These are phyloP conservation scores for Oreortyx pictus DNA, from an alignment of 2,797 vertebrate species.

Conservation along the genomic window DNA sequence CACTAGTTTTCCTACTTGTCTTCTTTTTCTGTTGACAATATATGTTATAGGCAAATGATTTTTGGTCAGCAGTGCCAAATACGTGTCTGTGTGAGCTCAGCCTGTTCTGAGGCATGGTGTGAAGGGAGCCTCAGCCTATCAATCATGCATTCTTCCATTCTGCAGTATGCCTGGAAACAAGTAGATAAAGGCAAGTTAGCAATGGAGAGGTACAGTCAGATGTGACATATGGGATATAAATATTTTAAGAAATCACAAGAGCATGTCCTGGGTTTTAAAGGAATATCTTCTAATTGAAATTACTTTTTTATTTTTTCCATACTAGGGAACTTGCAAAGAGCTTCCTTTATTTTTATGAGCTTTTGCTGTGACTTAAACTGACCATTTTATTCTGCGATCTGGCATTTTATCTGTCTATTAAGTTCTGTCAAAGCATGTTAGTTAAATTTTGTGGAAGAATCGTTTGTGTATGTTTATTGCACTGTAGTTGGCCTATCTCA, in stretches of 20 bases:
- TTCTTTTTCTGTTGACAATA: not conserved
- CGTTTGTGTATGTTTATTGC: not conserved
- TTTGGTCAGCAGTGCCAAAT: not conserved
- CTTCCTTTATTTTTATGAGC: not conserved
- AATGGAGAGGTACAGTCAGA: not conserved
- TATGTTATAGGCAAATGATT: not conserved
- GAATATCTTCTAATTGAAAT: not conserved
- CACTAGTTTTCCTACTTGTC: not conserved
- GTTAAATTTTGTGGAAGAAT: not conserved
- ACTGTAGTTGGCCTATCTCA: not conserved
- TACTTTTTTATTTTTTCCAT: not conserved
- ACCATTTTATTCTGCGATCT: not conserved
- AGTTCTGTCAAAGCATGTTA: not conserved
- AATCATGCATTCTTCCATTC: not conserved
- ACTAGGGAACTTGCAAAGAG: not conserved
- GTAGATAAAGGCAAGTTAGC: not conserved
- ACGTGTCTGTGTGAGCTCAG: not conserved
- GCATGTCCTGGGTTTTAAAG: not conserved
- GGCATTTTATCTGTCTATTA: not conserved
- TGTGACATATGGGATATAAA: not conserved
- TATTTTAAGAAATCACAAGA: not conserved
- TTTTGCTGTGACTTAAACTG: not conserved
- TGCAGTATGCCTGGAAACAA: not conserved
- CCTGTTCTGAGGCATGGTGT: not conserved
- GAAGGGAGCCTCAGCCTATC: not conserved